Conservation (phyloP, 2,888 invertebrate genomes). For the Ferdinandea cuprea region DNA sequence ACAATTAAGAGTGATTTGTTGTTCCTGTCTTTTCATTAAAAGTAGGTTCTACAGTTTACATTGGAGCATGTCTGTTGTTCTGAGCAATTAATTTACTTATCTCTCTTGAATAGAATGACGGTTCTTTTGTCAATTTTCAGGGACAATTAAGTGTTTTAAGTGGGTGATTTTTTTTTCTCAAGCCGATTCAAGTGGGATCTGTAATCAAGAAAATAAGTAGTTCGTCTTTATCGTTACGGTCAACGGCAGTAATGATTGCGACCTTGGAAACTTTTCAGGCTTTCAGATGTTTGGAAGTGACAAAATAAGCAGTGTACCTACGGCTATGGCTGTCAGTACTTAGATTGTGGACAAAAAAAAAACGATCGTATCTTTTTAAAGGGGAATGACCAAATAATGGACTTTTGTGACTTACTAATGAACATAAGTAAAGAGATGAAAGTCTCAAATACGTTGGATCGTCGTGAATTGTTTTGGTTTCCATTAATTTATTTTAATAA, state of each 20-base stretch:
- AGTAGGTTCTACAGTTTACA: neutral
- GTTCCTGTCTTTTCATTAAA: neutral
- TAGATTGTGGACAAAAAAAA: no score
- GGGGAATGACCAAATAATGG: neutral
- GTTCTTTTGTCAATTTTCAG: constrained; percentile 12
- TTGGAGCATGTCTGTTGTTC: neutral
- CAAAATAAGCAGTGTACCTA: no score
- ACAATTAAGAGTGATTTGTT: neutral
- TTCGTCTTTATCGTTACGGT: constrained; percentile 1
- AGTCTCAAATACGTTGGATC: neutral
- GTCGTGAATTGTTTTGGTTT: neutral
- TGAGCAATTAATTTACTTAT: constrained; percentile 15
- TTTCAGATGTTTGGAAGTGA: neutral
- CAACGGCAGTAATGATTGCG: neutral
- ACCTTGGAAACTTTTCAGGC: constrained; percentile 9
- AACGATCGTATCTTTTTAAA: no score
- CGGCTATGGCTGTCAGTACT: no score
- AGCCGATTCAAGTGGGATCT: neutral
- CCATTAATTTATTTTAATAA: neutral
- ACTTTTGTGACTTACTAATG: neutral
- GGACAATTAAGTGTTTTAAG: constrained; percentile 5
- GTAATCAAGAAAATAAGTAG: neutral
- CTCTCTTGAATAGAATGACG: neutral
- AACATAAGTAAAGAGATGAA: no score
- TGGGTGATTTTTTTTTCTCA: constrained; percentile 4